These are phyloP conservation scores for Gila robusta DNA, from an alignment of 2,797 vertebrate species.

Conservation along the genomic window DNA sequence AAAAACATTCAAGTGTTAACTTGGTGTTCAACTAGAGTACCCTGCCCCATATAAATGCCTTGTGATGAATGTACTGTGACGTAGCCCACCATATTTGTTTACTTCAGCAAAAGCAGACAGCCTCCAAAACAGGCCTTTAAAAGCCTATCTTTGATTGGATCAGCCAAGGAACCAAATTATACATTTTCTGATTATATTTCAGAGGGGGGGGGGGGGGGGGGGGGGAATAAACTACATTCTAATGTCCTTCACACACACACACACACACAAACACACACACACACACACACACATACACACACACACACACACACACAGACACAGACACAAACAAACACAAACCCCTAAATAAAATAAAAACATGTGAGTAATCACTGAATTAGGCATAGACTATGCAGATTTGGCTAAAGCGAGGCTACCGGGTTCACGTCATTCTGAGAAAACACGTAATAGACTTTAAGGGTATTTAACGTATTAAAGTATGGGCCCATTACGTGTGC, in stretches of 20 bases:
- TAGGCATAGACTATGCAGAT: constrained; percentile 37
- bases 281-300: neutral
- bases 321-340: too few species aligned
- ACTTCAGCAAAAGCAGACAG: constrained; percentile 44
- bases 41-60: constrained; percentile 48
- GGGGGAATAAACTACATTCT: neutral
- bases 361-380: neutral
- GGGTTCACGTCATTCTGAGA: constrained; percentile 19
- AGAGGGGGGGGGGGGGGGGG: neutral
- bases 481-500: neutral
- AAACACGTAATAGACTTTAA: constrained; percentile 28
- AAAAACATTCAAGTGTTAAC: constrained; percentile 33
- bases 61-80: constrained; percentile 59
- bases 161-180: neutral
- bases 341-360: neutral
- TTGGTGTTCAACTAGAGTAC: constrained; percentile 40
- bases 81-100: constrained; percentile 51
- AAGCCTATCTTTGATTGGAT: neutral
- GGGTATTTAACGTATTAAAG: constrained; percentile 20
- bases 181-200: neutral
- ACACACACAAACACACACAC: neutral
- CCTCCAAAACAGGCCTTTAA: constrained; percentile 28
- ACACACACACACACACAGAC: too few species aligned
- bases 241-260: neutral
- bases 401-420: constrained; percentile 18